Base-by-base conservation (phyloP, 2,113 vertebrate genomes). In the Neotoma lepida region DNA sequence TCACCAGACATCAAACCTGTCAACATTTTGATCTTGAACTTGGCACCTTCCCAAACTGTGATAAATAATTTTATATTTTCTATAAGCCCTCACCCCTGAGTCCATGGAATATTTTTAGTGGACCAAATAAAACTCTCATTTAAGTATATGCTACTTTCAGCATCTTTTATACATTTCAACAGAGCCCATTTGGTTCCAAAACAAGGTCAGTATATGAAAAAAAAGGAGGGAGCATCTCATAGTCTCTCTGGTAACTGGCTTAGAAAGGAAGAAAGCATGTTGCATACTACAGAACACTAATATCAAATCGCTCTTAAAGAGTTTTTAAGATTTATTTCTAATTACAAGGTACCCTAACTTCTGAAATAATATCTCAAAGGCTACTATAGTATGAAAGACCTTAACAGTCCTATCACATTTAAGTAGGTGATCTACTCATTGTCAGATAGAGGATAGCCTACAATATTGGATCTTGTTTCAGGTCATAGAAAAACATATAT, bases 71-170 rank as follows among this genome's bases (percentile, higher is more conserved):
- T 73, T 33, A 2, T 49, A 46, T 81, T 33, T 88, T 70, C 49
- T 56, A 58, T 49, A 71, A 61, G 26, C 39, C 28, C 30, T 9
- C 35, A 12, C 51, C n/a, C 46, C 2, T 28, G 18, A 41, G 17
- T 46, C 66, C 28, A 17, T 41, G 17, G 6, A 56, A 51, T 73
- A 61, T 7, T 33, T 84, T 70, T 41, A 64, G 24, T 63, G 56
- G 33, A 66, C 6, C 12, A 12, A 64, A n/a, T 70, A 80, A 39
- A n/a, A n/a, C 28, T 13, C 28, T 90, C 89, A 80, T 35, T 92
- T 78, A 80, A 80, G 88, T 51, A 82, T 91, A 49, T 91, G 92
- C 89, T 88, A n/a, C 33, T 95, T 41, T 93, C 46, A 70, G 9
- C 4, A 74, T 92, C 41, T 91, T 93, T 73, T 78, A 35, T 87